A percentile compares a stretch with the other conserved stretches of the same genome.
Evolutionary conservation across 2,797 vertebrate species (phyloP).

Genomic region (Sebastes iracundus): DNA sequence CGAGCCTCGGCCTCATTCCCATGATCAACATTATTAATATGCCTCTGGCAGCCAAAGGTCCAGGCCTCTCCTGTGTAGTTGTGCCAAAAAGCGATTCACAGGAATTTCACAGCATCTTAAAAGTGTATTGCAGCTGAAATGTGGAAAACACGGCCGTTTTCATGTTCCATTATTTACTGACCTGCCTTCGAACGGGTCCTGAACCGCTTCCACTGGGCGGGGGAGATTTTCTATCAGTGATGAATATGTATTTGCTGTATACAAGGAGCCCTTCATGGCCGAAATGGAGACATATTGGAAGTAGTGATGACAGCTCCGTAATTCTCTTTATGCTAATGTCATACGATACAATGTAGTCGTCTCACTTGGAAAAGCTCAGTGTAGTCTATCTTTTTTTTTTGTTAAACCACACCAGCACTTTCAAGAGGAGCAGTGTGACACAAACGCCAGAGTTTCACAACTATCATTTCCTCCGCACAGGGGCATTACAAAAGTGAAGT

Average conservation of each 20-base stretch:
- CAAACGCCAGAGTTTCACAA: slow-evolving; percentile 44
- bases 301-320: slow-evolving; percentile 57
- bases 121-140: slow-evolving; percentile 71
- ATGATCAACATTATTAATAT: slow-evolving; percentile 81
- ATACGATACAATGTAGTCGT: slow-evolving; percentile 46
- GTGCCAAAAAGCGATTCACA: slow-evolving; percentile 73
- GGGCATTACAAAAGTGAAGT: slow-evolving; percentile 38
- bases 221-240: slow-evolving; percentile 48
- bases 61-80: slow-evolving; percentile 70
- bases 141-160: slow-evolving; percentile 71
- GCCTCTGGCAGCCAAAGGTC: slow-evolving; percentile 74
- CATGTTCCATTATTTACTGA: slow-evolving; percentile 71
- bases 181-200: slow-evolving; percentile 48
- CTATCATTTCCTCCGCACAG: slow-evolving; percentile 26
- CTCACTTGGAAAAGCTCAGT: slow-evolving; percentile 36
- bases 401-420: slow-evolving; percentile 4
- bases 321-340: slow-evolving; percentile 56
- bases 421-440: slow-evolving; percentile 28
- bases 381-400: neutral
- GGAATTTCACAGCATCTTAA: slow-evolving; percentile 81
- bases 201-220: slow-evolving; percentile 36
- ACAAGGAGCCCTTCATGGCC: slow-evolving; percentile 39
- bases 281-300: slow-evolving; percentile 53
- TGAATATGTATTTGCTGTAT: slow-evolving; percentile 69
- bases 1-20: slow-evolving; percentile 71